Conservation (phyloP, 2,797 vertebrate species). For the Chiroxiphia lanceolata region DNA sequence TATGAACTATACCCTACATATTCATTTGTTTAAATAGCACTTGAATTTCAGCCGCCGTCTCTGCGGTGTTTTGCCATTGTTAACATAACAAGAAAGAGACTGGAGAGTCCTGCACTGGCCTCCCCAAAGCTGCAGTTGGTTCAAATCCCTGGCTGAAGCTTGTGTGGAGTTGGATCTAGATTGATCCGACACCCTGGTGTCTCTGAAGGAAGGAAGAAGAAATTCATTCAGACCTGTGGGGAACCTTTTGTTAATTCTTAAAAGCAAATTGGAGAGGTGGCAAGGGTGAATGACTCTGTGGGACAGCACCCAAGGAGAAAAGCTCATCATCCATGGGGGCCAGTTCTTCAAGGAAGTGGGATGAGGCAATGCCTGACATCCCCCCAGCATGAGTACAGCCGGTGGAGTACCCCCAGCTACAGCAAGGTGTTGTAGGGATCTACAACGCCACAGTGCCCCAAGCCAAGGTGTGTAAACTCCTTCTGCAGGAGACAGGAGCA, state of each 20-base stretch:
- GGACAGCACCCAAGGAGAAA: neutral
- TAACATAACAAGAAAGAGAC: slow-evolving; percentile 31
- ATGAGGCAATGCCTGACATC: neutral
- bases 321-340: neutral
- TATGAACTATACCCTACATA: slow-evolving; percentile 54
- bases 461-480: neutral
- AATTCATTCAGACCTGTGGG: neutral
- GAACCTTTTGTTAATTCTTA: neutral
- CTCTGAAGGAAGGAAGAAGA: neutral
- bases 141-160: neutral
- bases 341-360: neutral
- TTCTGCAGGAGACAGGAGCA: neutral
- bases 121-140: neutral
- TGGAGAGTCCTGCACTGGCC: neutral
- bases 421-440: neutral
- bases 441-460: neutral
- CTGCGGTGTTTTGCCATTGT: slow-evolving; percentile 35
- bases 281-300: neutral
- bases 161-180: neutral
- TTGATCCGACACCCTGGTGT: neutral
- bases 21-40: slow-evolving; percentile 46
- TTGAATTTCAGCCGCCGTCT: slow-evolving; percentile 35
- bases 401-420: neutral
- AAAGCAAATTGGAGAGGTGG: neutral
- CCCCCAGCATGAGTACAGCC: neutral